Base-by-base conservation (phyloP, 2,888 invertebrate genomes). In the Mythimna albipuncta region DNA sequence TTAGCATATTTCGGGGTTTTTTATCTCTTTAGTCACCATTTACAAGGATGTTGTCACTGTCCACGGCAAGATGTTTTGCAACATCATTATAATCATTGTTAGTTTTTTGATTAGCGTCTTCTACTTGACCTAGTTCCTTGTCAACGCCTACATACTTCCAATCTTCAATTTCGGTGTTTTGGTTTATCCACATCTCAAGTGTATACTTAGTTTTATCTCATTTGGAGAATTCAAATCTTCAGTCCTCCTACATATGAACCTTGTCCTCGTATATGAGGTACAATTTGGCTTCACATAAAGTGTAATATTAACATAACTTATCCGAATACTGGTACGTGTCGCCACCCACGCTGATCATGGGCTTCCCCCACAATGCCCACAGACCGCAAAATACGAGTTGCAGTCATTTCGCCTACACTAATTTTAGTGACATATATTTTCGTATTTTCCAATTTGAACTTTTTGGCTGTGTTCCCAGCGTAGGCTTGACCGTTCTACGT, bases 311-410 rank as follows among this genome's bases (percentile, higher is more conserved):
- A 9, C 47, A 65, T 69, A 64, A 19, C 32, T 26, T 26, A 26
- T 2, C 16, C 50, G 44, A 75, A 55, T 54, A 52, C 41, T 9
- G 21, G 19, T 11, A 32, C 16, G 55, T 50, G 32, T 35, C 6
- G 47, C 57, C 67, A 63, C 70, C 80, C 75, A 79, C 79, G 3
- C 2, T 10, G 7, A 13, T 64, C 64, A 64, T 59, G 79, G 79
- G 67, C 77, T 67, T 77, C 67, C 67, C 75, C 55, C 71, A 55
- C 55, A 55, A 55, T 55, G 55, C 55, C 55, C 26, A 50, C 61
- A 50, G 41, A 32, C 59, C 11, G 19, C 77, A n/a, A 77, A 64
- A 77, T 64, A 72, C 41, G 35, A 61, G 54, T 35, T 77, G 38
- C 13, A 47, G 54, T 63, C 69, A 75, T 54, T 32, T 21, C 72